Conservation (phyloP, 2,888 invertebrate species). For the Scaptomyza parva region DNA sequence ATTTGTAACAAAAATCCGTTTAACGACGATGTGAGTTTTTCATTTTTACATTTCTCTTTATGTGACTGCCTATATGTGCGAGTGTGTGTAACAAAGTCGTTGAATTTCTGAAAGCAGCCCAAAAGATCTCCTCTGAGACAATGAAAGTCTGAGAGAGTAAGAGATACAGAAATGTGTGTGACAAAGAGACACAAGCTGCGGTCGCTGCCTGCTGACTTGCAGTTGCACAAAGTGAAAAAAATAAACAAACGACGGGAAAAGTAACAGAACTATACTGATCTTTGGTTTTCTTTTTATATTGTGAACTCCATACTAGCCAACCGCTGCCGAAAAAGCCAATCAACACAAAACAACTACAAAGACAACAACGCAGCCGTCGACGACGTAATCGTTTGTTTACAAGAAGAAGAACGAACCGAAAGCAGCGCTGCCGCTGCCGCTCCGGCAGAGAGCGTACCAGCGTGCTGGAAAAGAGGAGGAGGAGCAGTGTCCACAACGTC, state of each 20-base stretch:
- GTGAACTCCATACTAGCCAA: conserved; percentile 7
- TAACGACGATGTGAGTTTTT: conserved; percentile 50
- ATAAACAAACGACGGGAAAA: conserved; percentile 23
- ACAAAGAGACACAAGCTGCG: conserved; percentile 31
- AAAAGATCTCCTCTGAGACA: conserved; percentile 45
- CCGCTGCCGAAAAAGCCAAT: conserved; percentile 7
- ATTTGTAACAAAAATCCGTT: conserved; percentile 15
- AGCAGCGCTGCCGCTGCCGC: conserved; percentile 37
- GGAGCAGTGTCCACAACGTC: conserved; percentile 78
- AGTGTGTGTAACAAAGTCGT: conserved; percentile 34
- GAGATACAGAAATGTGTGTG: conserved; percentile 13
- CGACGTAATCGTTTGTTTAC: conserved; percentile 47
- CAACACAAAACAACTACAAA: conserved; percentile 1
- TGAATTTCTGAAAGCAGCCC: conserved; percentile 41
- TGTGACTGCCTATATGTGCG: conserved; percentile 16
- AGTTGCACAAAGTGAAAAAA: conserved; percentile 31
- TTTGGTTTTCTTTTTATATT: not conserved
- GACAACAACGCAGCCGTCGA: conserved; percentile 2
- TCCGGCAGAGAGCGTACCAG: conserved; percentile 41
- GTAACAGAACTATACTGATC: conserved; percentile 14
- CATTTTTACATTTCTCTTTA: conserved; percentile 51
- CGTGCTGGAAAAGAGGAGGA: conserved; percentile 79
- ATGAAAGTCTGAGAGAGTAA: conserved; percentile 26
- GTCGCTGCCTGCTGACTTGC: conserved; percentile 52
- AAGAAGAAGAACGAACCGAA: conserved; percentile 20